phyloP scores from a whole-genome alignment of 2,888 invertebrate species.

The Idaea dimidiata region DNA sequence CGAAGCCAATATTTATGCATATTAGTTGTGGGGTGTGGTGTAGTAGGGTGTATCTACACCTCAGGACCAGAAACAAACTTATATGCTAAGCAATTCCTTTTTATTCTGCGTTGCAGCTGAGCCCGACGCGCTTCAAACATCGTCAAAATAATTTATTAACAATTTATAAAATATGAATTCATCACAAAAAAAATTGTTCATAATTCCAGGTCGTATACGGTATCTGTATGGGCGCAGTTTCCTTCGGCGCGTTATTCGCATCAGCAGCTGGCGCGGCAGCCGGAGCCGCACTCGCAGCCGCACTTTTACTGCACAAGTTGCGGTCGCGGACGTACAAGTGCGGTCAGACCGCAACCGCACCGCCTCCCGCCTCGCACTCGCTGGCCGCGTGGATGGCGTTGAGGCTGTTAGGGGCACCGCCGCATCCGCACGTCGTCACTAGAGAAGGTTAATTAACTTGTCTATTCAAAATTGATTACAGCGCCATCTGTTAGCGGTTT shows the following conservation, averaged over 20 bases:
- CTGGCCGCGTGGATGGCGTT: slow-evolving; percentile 89
- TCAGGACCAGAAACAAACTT: no score
- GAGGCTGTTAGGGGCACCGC: slow-evolving; percentile 80
- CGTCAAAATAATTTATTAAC: no score
- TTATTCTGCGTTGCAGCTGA: no score
- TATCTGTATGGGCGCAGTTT: slow-evolving; percentile 93
- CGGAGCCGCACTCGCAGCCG: slow-evolving; percentile 92
- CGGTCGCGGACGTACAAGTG: slow-evolving; percentile 85
- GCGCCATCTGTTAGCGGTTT: not conserved
- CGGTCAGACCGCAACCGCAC: slow-evolving; percentile 62
- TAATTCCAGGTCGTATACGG: slow-evolving; percentile 87
- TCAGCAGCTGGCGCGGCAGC: slow-evolving; percentile 93
- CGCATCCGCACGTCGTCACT: slow-evolving; percentile 50
- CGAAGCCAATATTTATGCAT: no score
- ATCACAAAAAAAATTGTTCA: not conserved
- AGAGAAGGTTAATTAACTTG: slow-evolving; percentile 51
- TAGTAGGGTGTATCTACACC: no score
- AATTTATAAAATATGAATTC: no score
- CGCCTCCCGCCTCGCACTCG: slow-evolving; percentile 82
- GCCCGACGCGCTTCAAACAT: no score
- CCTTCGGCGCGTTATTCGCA: slow-evolving; percentile 93
- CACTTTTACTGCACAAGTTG: slow-evolving; percentile 89
- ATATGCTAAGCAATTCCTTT: no score
- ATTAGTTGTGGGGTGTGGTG: no score
- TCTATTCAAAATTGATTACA: slow-evolving; percentile 9